phyloP scores from a whole-genome alignment of 1,140 invertebrate genomes.

The Aphidius gifuensis region DNA sequence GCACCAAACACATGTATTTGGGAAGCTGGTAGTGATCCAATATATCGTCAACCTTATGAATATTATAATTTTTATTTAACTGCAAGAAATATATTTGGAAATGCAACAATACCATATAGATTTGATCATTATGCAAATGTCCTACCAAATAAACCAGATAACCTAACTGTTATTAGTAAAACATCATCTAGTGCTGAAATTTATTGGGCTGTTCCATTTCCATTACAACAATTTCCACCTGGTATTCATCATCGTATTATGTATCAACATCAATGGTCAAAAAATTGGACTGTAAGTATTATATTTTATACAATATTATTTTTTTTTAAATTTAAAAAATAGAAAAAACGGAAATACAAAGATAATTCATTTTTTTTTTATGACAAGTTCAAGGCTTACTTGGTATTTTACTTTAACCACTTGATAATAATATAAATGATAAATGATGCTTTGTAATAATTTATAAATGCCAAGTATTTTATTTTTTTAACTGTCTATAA shows the following conservation, averaged over 20 bases:
- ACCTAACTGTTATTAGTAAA: conserved; percentile 57
- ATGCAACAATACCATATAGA: conserved; percentile 49
- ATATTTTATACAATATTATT: too few species aligned
- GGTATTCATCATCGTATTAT: conserved; percentile 61
- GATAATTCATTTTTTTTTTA: not conserved
- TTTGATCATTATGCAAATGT: conserved; percentile 65
- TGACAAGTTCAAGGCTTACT: not conserved
- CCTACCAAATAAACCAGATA: conserved; percentile 58
- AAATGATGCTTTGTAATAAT: too few species aligned
- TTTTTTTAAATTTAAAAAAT: not conserved
- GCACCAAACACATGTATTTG: conserved; percentile 53
- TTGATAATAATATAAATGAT: conserved; percentile 5
- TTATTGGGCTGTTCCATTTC: conserved; percentile 59
- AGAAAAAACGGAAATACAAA: too few species aligned
- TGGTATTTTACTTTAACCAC: not conserved
- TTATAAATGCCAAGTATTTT: too few species aligned
- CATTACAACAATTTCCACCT: conserved; percentile 59
- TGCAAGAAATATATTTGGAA: conserved; percentile 59
- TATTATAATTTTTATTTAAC: conserved; percentile 58
- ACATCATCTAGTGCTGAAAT: conserved; percentile 60
- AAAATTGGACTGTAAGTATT: conserved; percentile 56
- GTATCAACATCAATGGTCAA: conserved; percentile 61
- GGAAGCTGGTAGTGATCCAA: conserved; percentile 58
- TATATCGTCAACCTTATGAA: conserved; percentile 61
- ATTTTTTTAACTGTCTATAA: not conserved